phyloP scores from a whole-genome alignment of 2,797 vertebrate species.

The Syngnathus rostellatus region DNA sequence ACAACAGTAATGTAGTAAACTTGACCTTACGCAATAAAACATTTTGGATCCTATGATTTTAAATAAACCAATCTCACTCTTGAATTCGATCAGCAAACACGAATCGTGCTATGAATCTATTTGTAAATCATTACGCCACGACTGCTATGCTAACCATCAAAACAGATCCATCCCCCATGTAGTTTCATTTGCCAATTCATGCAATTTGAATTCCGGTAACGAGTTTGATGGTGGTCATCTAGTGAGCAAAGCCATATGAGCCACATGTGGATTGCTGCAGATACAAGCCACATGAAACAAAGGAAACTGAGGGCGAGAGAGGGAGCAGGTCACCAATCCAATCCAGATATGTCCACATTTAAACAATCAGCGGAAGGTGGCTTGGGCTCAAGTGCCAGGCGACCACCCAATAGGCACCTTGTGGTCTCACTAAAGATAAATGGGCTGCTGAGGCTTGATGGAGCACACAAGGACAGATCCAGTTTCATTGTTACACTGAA shows the following conservation, averaged over 20 bases:
- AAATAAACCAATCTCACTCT: too few species aligned
- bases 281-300: slow-evolving; percentile 62
- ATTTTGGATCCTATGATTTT: too few species aligned
- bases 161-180: slow-evolving; percentile 11
- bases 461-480: slow-evolving; percentile 56
- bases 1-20: too few species aligned
- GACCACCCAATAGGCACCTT: slow-evolving; percentile 62
- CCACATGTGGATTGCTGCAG: slow-evolving; percentile 56
- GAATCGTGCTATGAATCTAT: too few species aligned
- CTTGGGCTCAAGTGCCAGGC: slow-evolving; percentile 43
- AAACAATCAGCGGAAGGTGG: slow-evolving; percentile 57
- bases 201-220: slow-evolving; percentile 35
- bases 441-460: slow-evolving; percentile 42
- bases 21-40: too few species aligned
- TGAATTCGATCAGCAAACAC: too few species aligned
- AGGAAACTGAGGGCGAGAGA: slow-evolving; percentile 39
- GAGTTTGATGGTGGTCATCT: slow-evolving; percentile 37
- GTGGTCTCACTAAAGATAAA: slow-evolving; percentile 61
- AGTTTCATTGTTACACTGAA: slow-evolving; percentile 44
- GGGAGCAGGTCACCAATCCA: slow-evolving; percentile 45
- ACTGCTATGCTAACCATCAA: slow-evolving; percentile 7
- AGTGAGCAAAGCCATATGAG: slow-evolving; percentile 51
- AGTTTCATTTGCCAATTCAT: slow-evolving; percentile 39
- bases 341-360: slow-evolving; percentile 59
- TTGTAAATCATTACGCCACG: too few species aligned